Evolutionary conservation across 2,888 invertebrate genomes (phyloP), one percentile per base, ranked within the genome.

Genomic region (Stomorhina lunata): DNA sequence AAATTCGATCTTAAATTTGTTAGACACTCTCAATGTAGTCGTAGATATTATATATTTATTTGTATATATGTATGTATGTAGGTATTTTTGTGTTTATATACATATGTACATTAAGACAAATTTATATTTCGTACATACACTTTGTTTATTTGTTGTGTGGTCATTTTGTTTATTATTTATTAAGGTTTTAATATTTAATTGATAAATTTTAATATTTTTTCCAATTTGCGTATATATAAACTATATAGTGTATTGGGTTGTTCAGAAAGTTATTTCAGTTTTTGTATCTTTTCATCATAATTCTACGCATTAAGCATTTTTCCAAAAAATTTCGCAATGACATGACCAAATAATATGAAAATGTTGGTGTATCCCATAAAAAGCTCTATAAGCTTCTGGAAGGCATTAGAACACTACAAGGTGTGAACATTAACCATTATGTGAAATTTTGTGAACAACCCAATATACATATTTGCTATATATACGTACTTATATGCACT

Each of bases 141-240:
- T 53, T 45, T 66, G 20, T 68, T 53, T 68, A 22, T 61, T 48
- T 37, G 17, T 79, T 45, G 71, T n/a, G 71, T 68, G 79, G 82
- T 75, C 59, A 79, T 69, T 82, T 71, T 81, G 65, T 82, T 75
- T 76, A 71, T 76, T 81, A 82, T 82, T 82, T 82, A 82, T 82
- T 75, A 82, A 82, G 71, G 69, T 82, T 82, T 82, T 79, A 82
- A 82, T 76, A 82, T 79, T 76, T 76, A 82, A 82, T 82, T 79
- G 75, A 79, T 71, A 79, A 66, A 65, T 66, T 79, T 68, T 72
- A 66, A 37, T 57, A 75, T 48, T 29, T 32, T 55, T 68, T 71
- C 12, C 9, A 17, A 20, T 27, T 17, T 66, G 50, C 9, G 25
- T 43, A 25, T 27, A n/a, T n/a, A n/a, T n/a, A n/a, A n/a, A n/a